A percentile compares a stretch with the other conserved stretches of the same genome.
Evolutionary conservation across 2,797 vertebrate genomes (phyloP).

Genomic region (Pangasius krempfi): DNA sequence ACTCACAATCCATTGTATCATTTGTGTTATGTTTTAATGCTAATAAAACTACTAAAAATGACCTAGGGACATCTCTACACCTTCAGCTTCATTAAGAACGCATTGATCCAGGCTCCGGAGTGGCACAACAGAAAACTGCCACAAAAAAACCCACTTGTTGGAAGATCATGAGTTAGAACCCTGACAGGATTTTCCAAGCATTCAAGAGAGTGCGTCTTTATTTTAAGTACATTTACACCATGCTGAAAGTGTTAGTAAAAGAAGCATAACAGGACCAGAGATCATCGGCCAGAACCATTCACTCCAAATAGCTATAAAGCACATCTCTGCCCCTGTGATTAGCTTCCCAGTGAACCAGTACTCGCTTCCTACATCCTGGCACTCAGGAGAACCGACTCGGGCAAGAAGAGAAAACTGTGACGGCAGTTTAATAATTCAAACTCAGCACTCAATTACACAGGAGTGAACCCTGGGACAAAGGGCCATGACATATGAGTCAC

Average conservation of each 20-base stretch:
- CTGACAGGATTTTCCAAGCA: background rate
- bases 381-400: slow-evolving; percentile 34
- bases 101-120: background rate
- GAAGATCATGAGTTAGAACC: background rate
- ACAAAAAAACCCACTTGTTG: background rate
- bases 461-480: slow-evolving; percentile 49
- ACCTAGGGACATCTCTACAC: background rate
- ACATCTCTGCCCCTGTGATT: slow-evolving; percentile 4
- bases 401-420: slow-evolving; percentile 34
- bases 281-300: background rate
- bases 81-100: background rate
- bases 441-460: slow-evolving; percentile 54
- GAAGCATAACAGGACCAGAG: background rate
- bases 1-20: background rate
- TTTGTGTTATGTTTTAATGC: background rate
- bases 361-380: slow-evolving; percentile 10
- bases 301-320: background rate
- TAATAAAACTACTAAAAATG: background rate
- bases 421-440: slow-evolving; percentile 56
- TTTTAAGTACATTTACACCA: background rate
- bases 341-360: slow-evolving; percentile 10
- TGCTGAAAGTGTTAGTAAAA: background rate
- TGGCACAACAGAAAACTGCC: background rate
- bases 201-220: background rate
- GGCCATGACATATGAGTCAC: slow-evolving; percentile 52